These are phyloP conservation scores for Globicephala melas DNA, from an alignment of 2,113 vertebrate genomes.

Conservation along the genomic window DNA sequence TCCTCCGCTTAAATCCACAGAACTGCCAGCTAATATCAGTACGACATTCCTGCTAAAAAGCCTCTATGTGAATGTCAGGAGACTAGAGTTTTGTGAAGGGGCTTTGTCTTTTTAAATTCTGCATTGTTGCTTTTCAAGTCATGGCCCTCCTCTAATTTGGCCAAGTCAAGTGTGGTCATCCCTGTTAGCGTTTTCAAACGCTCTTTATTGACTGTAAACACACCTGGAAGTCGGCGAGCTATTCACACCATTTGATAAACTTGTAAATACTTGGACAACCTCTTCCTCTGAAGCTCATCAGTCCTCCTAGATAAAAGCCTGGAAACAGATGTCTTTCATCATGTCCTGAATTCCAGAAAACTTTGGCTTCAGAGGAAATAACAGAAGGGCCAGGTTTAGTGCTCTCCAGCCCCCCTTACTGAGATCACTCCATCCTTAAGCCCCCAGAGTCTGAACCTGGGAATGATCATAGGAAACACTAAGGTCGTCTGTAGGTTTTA, in stretches of 20 bases:
- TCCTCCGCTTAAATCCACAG: background rate
- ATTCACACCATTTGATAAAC: background rate
- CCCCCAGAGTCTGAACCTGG: conserved; percentile 5
- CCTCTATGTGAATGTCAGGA: background rate
- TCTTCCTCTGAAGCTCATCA: conserved; percentile 38
- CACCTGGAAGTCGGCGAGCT: background rate
- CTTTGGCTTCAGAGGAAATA: conserved; percentile 48
- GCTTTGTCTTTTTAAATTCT: conserved; percentile 9
- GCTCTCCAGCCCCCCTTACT: background rate
- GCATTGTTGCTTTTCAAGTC: background rate
- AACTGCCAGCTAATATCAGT: fast-evolving
- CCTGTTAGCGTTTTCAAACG: background rate
- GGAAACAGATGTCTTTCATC: conserved; percentile 40
- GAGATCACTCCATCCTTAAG: conserved; percentile 41
- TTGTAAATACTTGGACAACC: conserved; percentile 39
- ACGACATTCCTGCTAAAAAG: background rate
- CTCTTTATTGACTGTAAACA: background rate
- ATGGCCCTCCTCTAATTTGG: background rate
- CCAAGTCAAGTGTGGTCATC: background rate
- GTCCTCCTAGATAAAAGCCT: conserved; percentile 29
- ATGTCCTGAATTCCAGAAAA: conserved; percentile 58
- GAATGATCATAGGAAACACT: conserved; percentile 16
- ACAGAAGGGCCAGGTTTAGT: background rate
- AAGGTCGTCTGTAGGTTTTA: conserved; percentile 22
- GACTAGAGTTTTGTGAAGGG: background rate